These are phyloP conservation scores for Dicentrarchus labrax DNA, from an alignment of 2,113 vertebrate genomes.

Conservation along the genomic window DNA sequence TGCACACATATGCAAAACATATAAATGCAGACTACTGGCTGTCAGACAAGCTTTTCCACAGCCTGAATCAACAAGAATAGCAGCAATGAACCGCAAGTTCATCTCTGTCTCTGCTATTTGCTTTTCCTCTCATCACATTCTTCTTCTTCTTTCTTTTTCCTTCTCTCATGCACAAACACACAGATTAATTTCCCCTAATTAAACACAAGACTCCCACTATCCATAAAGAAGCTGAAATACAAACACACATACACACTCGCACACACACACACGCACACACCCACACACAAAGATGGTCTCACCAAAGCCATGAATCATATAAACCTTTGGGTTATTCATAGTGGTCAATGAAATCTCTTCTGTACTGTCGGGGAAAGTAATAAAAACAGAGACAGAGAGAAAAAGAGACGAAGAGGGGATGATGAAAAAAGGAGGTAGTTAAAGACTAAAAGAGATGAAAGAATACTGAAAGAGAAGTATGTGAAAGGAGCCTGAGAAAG, in stretches of 20 bases:
- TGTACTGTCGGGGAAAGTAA: neutral
- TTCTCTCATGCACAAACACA: slow-evolving; percentile 14
- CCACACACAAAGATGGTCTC: neutral
- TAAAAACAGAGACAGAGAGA: neutral
- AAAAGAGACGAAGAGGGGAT: neutral
- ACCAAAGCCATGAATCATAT: slow-evolving; percentile 20
- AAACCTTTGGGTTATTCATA: slow-evolving; percentile 28
- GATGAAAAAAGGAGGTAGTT: neutral
- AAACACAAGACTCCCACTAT: slow-evolving; percentile 18
- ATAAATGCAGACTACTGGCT: slow-evolving; percentile 14
- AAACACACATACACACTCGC: slow-evolving; percentile 6
- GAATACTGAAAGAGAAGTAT: slow-evolving; percentile 3
- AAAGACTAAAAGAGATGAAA: slow-evolving; percentile 5
- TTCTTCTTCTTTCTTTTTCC: slow-evolving; percentile 15
- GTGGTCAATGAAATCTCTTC: slow-evolving; percentile 34
- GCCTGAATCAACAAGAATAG: slow-evolving; percentile 18
- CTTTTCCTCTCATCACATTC: slow-evolving; percentile 12
- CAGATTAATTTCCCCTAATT: slow-evolving; percentile 37
- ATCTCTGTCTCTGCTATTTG: neutral
- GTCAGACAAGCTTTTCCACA: neutral
- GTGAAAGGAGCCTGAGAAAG: slow-evolving; percentile 21
- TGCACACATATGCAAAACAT: neutral
- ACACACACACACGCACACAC: neutral
- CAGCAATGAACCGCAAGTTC: neutral
- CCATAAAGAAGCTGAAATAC: neutral